Evolutionary conservation across 2,888 invertebrate species (phyloP), one percentile per base, ranked within the genome.

Genomic region (Apeira syringaria): DNA sequence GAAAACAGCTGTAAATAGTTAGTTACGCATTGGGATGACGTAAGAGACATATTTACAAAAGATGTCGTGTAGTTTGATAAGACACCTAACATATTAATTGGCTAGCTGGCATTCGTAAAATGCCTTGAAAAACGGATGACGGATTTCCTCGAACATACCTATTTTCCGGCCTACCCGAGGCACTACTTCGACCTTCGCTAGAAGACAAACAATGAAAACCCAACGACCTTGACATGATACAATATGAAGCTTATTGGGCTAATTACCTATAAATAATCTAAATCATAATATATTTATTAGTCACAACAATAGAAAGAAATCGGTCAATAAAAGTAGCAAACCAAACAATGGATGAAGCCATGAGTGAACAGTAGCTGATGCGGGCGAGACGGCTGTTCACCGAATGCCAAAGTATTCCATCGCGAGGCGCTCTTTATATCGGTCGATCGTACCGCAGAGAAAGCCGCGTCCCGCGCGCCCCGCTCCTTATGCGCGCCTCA

Each of bases 351-450:
- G 59, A 70, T 55, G 66, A 67, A 66, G 61, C 69, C 72, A 76
- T 77, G 71, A 70, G 63, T 69, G 63, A 65, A 67, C 68, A 69
- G 81, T 65, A 69, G 81, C 64, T 78, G 78, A 80, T 76, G 82
- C 80, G 83, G 86, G 88, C 88, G 70, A 84, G 81, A 87, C 89
- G 89, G 88, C 85, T 88, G 84, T 80, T 72, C 80, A 78, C 88
- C 89, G 89, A 89, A 87, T 89, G 89, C 88, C 89, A 60, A 88
- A 83, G 88, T 83, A 65, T 81, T 81, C 77, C 74, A 76, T 73
- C 79, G 83, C 80, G 77, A 77, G 64, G 75, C 84, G 82, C 85
- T 85, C 85, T 88, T 89, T 89, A 89, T 89, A 89, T 85, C 77
- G 73, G 72, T 67, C 72, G 74, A 64, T 66, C 59, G 81, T 74